Percentiles rank a stretch among this genome's conserved stretches.
phyloP scores from a whole-genome alignment of 2,888 invertebrate genomes.

The Drosophila hamatofila region DNA sequence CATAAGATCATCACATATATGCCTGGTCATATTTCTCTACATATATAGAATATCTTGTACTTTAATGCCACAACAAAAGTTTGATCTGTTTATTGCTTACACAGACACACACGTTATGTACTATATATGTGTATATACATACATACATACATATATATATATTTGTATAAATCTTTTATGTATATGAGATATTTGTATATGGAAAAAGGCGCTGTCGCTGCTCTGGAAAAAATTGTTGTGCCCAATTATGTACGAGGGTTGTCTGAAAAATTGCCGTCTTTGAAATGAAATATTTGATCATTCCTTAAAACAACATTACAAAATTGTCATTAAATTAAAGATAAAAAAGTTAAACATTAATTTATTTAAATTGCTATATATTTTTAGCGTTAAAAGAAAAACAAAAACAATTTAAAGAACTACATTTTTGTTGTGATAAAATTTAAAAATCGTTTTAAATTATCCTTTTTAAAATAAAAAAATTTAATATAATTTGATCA shows the following conservation, averaged over 20 bases:
- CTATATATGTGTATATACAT: constrained; percentile 41
- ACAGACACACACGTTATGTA: constrained; percentile 45
- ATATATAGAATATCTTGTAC: constrained; percentile 2
- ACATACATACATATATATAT: constrained; percentile 54
- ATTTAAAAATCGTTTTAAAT: not conserved
- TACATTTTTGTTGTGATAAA: not conserved
- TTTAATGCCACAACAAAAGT: constrained; percentile 28
- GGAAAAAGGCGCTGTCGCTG: constrained; percentile 54
- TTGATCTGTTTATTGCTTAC: constrained; percentile 21
- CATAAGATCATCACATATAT: not conserved
- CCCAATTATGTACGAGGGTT: constrained; percentile 24
- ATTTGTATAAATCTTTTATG: constrained; percentile 64
- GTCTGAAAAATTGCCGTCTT: not conserved
- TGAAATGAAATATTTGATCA: not conserved
- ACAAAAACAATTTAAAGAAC: not conserved
- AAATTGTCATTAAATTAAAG: not conserved
- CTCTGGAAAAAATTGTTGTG: constrained; percentile 56
- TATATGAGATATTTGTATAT: constrained; percentile 63
- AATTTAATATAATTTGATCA: not conserved
- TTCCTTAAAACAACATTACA: not conserved
- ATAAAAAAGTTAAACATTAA: not conserved
- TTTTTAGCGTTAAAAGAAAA: not conserved
- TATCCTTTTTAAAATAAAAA: not conserved
- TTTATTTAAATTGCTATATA: not conserved
- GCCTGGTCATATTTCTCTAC: not conserved